Evolutionary conservation across 2,888 invertebrate species (phyloP).

Genomic region (Stenodema calcarata): DNA sequence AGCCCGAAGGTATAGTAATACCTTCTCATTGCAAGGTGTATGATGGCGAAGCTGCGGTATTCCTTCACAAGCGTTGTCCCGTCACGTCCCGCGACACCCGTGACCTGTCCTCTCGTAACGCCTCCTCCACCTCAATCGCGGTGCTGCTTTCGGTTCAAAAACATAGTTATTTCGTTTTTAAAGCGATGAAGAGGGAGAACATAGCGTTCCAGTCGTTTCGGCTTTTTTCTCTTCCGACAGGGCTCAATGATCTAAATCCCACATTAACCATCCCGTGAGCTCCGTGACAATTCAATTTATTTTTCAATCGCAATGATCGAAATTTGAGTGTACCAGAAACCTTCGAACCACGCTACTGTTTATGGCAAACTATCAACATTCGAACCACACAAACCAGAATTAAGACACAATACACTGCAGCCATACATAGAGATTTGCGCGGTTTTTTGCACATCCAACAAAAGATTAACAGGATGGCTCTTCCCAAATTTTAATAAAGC

Average conservation of each 20-base stretch:
- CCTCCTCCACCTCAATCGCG: background rate
- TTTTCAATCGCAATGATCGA: too few relatives aligned
- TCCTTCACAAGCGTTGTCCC: background rate
- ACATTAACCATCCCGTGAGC: too few relatives aligned
- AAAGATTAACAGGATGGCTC: too few relatives aligned
- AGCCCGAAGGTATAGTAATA: background rate
- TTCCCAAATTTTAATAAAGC: too few relatives aligned
- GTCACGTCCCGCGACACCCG: conserved; percentile 34
- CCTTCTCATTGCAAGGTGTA: conserved; percentile 10
- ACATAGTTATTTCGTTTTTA: background rate
- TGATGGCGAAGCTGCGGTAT: background rate
- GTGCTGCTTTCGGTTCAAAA: background rate
- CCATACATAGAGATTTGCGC: too few relatives aligned
- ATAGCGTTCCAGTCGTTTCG: background rate
- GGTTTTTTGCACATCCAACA: too few relatives aligned
- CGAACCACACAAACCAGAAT: too few relatives aligned
- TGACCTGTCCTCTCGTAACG: conserved; percentile 21
- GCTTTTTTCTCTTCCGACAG: background rate
- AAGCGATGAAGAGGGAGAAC: background rate
- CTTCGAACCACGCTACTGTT: too few relatives aligned
- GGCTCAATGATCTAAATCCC: background rate
- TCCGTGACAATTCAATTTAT: too few relatives aligned
- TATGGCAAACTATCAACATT: too few relatives aligned
- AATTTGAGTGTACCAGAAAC: too few relatives aligned
- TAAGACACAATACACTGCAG: too few relatives aligned